Conservation (phyloP, 1,140 invertebrate species). For the Lineus longissimus region DNA sequence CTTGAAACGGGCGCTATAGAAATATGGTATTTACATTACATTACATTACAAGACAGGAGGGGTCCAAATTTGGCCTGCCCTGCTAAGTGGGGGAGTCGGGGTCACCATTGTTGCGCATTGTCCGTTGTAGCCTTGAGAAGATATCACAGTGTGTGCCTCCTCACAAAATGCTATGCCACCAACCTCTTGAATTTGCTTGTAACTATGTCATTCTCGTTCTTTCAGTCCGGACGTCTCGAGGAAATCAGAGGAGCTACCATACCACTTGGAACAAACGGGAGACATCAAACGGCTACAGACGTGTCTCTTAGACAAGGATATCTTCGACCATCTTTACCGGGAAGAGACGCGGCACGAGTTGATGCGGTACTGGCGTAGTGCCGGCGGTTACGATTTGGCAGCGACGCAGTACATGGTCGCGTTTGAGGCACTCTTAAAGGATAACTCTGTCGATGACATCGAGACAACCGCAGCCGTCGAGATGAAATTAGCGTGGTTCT, state of each 20-base stretch:
- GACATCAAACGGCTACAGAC: conserved; percentile 23
- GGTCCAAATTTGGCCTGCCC: too few species aligned
- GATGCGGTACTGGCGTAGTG: conserved; percentile 30
- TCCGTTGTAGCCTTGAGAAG: too few species aligned
- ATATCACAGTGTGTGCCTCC: too few species aligned
- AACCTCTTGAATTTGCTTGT: too few species aligned
- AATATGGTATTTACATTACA: too few species aligned
- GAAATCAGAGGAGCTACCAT: conserved; percentile 30
- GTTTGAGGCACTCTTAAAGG: conserved; percentile 10
- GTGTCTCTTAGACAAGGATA: conserved; percentile 18
- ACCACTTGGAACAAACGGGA: conserved; percentile 21
- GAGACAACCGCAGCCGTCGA: conserved; percentile 14
- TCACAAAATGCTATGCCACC: too few species aligned
- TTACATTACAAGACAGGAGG: too few species aligned
- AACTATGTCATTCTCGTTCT: too few species aligned
- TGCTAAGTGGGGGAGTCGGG: too few species aligned
- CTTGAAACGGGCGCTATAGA: too few species aligned
- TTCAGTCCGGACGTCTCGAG: conserved; percentile 18
- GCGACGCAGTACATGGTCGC: conserved; percentile 19
- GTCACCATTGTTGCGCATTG: too few species aligned
- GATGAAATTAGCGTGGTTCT: conserved; percentile 24
- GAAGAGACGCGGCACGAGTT: conserved; percentile 24
- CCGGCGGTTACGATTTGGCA: conserved; percentile 28
- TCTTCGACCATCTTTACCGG: conserved; percentile 27
- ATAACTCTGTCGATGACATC: background rate